These are phyloP conservation scores for Xylota segnis DNA, from an alignment of 2,888 invertebrate genomes.

Conservation along the genomic window DNA sequence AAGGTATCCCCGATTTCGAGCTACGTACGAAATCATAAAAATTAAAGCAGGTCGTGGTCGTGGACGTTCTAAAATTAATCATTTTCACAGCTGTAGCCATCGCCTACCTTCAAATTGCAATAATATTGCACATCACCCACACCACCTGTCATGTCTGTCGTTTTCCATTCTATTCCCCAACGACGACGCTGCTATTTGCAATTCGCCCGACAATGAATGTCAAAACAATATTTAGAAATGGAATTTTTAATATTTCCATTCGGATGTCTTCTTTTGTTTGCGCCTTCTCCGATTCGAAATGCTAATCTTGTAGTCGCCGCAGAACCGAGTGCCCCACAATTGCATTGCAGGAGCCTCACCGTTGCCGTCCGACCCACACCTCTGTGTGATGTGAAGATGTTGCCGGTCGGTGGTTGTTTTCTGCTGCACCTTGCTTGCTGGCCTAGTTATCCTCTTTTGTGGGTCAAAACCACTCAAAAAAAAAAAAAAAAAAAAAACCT, in stretches of 20 bases:
- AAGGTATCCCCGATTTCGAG: slow-evolving; percentile 1
- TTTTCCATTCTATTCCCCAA: slow-evolving; percentile 10
- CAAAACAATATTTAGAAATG: slow-evolving; percentile 24
- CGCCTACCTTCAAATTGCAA: slow-evolving; percentile 12
- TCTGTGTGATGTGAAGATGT: neutral
- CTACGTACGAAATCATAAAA: slow-evolving; percentile 2
- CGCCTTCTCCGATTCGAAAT: slow-evolving; percentile 10
- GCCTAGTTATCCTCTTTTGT: slow-evolving; percentile 62
- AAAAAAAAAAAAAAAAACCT: slow-evolving; percentile 12
- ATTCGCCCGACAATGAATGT: slow-evolving; percentile 6
- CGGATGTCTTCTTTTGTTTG: slow-evolving; percentile 22
- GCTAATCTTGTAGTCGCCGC: slow-evolving; percentile 17
- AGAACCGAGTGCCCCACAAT: slow-evolving; percentile 3
- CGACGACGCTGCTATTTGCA: neutral
- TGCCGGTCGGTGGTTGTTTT: slow-evolving; percentile 18
- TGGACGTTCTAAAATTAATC: slow-evolving; percentile 10
- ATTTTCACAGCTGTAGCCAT: neutral
- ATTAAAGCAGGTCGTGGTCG: slow-evolving; percentile 26
- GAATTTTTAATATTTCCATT: slow-evolving; percentile 11
- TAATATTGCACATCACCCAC: slow-evolving; percentile 6
- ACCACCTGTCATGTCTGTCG: slow-evolving; percentile 4
- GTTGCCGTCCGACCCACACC: neutral
- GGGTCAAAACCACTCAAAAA: slow-evolving; percentile 62
- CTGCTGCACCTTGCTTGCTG: slow-evolving; percentile 43
- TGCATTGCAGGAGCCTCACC: neutral